Conservation (phyloP, 2,888 invertebrate species). For the Dugesia japonica region DNA sequence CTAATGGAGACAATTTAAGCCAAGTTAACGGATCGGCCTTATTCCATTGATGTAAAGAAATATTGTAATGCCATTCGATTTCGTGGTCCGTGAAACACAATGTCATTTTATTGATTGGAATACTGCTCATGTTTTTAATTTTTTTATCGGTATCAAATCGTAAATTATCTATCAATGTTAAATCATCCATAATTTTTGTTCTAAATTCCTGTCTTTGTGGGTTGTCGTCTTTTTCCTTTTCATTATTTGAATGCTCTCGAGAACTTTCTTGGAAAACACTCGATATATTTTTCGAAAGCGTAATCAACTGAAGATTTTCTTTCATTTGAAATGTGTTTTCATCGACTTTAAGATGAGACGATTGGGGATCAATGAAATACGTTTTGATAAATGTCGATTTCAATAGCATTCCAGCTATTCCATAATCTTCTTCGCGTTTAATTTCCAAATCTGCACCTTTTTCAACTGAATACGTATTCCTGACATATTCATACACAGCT, state of each 20-base stretch:
- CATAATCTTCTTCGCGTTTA: not conserved
- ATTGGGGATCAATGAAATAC: conserved; percentile 26
- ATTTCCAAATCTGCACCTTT: conserved; percentile 22
- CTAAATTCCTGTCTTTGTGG: not conserved
- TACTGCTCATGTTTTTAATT: not conserved
- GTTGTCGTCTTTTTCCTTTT: not conserved
- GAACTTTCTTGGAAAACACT: not conserved
- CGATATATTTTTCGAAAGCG: not conserved
- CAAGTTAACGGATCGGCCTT: not conserved
- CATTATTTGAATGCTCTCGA: not conserved
- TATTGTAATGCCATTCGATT: conserved; percentile 1
- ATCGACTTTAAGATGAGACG: not conserved
- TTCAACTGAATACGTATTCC: not conserved
- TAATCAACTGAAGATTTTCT: not conserved
- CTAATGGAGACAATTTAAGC: not conserved
- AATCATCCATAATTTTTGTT: not conserved
- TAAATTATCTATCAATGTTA: not conserved
- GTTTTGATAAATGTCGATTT: conserved; percentile 5
- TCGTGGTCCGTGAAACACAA: not conserved
- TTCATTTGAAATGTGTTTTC: not conserved
- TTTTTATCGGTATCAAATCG: conserved; percentile 23
- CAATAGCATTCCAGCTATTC: not conserved
- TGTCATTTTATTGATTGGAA: not conserved
- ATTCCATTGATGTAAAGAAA: not conserved
- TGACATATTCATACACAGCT: conserved; percentile 54